phyloP scores from a whole-genome alignment of 1,140 invertebrate species.

The Rhizoglyphus robini region DNA sequence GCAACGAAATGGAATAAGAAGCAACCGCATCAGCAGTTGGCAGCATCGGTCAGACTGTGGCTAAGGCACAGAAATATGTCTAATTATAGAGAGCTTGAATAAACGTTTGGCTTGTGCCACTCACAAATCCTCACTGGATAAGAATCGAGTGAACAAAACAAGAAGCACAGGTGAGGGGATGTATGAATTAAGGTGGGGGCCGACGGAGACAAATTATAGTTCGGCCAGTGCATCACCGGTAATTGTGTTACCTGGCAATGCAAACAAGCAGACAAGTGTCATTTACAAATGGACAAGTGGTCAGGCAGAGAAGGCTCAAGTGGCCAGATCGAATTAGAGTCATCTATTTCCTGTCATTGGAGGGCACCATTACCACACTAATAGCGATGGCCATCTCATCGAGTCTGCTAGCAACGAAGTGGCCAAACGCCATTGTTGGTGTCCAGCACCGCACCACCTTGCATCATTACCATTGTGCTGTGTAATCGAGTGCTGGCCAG shows the following conservation, averaged over 20 bases:
- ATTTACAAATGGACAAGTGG: background rate
- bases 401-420: too few relatives aligned
- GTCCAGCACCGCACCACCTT: background rate
- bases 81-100: background rate
- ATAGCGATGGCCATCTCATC: too few relatives aligned
- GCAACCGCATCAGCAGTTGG: too few relatives aligned
- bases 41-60: too few relatives aligned
- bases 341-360: background rate
- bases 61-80: too few relatives aligned
- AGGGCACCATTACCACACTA: too few relatives aligned
- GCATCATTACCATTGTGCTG: background rate
- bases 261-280: background rate
- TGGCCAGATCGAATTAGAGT: background rate
- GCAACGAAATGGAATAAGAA: too few relatives aligned
- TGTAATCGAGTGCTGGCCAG: background rate
- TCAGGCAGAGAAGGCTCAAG: background rate
- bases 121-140: background rate
- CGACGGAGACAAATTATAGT: background rate
- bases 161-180: background rate
- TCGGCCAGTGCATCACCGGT: background rate
- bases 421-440: background rate
- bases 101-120: background rate
- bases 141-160: background rate
- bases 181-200: background rate
- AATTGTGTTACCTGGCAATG: slow-evolving; percentile 3